Evolutionary conservation across 2,888 invertebrate genomes (phyloP).

Genomic region (Philereme transversata): DNA sequence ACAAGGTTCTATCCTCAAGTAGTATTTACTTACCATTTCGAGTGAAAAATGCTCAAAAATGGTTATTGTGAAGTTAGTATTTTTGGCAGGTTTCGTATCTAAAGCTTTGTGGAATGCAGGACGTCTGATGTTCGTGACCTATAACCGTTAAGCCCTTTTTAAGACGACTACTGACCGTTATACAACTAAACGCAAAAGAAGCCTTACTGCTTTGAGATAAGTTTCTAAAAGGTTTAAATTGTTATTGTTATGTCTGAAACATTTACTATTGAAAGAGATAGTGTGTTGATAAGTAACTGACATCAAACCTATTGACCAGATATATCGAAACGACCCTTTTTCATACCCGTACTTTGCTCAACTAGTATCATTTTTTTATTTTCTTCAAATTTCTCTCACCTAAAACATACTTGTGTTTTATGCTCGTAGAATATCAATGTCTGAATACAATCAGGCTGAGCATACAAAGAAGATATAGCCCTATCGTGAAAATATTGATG

Average conservation of each 20-base stretch:
- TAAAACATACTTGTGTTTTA: too few species aligned
- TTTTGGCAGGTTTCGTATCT: conserved; percentile 11
- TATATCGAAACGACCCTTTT: not conserved
- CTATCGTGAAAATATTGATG: too few species aligned
- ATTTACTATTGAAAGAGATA: conserved; percentile 5
- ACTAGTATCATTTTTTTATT: too few species aligned
- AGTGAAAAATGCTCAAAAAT: too few species aligned
- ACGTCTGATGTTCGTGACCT: conserved; percentile 16
- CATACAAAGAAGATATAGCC: too few species aligned
- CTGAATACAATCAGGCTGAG: too few species aligned
- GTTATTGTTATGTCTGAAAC: conserved; percentile 12
- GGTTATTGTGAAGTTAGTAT: too few species aligned
- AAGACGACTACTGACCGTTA: conserved; percentile 2
- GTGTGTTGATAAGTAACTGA: not conserved
- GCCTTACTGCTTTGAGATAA: conserved; percentile 4
- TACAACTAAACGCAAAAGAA: not conserved
- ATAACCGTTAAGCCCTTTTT: conserved; percentile 15
- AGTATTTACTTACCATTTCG: too few species aligned
- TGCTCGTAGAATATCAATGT: too few species aligned
- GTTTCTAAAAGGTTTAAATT: conserved; percentile 1
- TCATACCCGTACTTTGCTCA: too few species aligned
- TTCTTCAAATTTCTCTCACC: too few species aligned
- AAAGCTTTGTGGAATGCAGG: conserved; percentile 13
- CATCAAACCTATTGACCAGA: not conserved
- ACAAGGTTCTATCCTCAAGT: too few species aligned